phyloP scores from a whole-genome alignment of 2,888 invertebrate genomes.

The Automeris io region DNA sequence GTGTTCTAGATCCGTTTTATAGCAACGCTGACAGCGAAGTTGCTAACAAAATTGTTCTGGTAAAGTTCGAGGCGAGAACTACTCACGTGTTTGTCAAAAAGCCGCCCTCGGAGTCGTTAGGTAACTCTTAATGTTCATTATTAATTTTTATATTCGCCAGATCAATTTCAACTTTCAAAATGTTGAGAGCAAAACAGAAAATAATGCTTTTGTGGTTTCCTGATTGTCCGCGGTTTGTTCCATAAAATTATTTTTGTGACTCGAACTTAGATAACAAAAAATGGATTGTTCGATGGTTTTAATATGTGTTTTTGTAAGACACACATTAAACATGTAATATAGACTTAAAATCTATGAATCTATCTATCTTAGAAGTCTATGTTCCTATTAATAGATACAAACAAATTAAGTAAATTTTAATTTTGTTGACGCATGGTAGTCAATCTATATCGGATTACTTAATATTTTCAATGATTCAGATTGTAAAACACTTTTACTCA shows the following conservation, averaged over 20 bases:
- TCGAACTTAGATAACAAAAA: too few species aligned
- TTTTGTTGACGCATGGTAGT: background rate
- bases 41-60: constrained; percentile 41
- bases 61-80: constrained; percentile 30
- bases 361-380: too few species aligned
- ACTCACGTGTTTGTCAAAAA: constrained; percentile 52
- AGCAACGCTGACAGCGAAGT: constrained; percentile 39
- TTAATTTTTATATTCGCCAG: constrained; percentile 52
- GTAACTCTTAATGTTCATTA: constrained; percentile 45
- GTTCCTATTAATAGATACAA: too few species aligned
- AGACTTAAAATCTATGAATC: too few species aligned
- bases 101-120: constrained; percentile 44
- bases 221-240: background rate
- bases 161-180: constrained; percentile 31
- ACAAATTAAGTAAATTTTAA: background rate
- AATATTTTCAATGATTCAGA: constrained; percentile 13
- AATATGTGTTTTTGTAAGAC: too few species aligned
- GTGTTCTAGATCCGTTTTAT: constrained; percentile 38
- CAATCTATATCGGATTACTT: background rate
- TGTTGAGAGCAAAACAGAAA: constrained; percentile 29
- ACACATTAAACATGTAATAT: too few species aligned
- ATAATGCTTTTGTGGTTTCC: constrained; percentile 19
- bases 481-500: constrained; percentile 33
- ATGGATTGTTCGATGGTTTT: too few species aligned
- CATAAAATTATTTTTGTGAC: too few species aligned